A percentile compares a stretch with the other conserved stretches of the same genome.
These are phyloP conservation scores for Diglossa cyanea DNA, from an alignment of 2,797 vertebrate genomes.

Conservation along the genomic window DNA sequence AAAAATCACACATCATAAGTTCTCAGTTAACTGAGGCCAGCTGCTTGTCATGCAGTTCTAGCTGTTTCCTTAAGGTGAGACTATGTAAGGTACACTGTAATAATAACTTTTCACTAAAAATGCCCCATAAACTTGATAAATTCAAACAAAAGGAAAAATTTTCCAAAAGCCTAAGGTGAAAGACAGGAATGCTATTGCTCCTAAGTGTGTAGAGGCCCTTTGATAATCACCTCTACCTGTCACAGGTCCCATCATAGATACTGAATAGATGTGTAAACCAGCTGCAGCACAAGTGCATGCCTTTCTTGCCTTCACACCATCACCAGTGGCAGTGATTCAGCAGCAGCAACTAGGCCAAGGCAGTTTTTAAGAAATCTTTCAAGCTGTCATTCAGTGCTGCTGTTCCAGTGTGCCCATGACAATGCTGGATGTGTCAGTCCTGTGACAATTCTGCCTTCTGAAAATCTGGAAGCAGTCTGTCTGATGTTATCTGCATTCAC, in stretches of 20 bases:
- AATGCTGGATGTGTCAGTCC: not conserved
- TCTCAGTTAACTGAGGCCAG: not conserved
- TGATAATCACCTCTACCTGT: not conserved
- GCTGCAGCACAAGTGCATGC: not conserved
- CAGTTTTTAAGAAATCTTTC: not conserved
- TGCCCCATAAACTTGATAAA: not conserved
- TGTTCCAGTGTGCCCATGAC: not conserved
- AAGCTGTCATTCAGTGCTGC: not conserved
- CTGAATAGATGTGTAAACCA: not conserved
- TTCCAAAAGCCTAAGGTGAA: not conserved
- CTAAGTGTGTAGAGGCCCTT: not conserved
- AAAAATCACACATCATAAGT: not conserved
- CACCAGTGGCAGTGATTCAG: not conserved
- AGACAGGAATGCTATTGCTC: fast-evolving
- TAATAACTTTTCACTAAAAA: not conserved
- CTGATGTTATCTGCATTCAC: not conserved
- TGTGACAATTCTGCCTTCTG: not conserved
- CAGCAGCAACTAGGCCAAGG: not conserved
- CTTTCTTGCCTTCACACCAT: not conserved
- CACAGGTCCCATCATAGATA: not conserved
- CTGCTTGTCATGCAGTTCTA: not conserved
- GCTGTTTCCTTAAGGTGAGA: not conserved
- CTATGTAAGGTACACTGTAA: fast-evolving
- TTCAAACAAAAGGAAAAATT: not conserved
- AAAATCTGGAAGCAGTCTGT: not conserved